These are phyloP conservation scores for Plagodis dolabraria DNA, from an alignment of 2,888 invertebrate genomes.

Conservation along the genomic window DNA sequence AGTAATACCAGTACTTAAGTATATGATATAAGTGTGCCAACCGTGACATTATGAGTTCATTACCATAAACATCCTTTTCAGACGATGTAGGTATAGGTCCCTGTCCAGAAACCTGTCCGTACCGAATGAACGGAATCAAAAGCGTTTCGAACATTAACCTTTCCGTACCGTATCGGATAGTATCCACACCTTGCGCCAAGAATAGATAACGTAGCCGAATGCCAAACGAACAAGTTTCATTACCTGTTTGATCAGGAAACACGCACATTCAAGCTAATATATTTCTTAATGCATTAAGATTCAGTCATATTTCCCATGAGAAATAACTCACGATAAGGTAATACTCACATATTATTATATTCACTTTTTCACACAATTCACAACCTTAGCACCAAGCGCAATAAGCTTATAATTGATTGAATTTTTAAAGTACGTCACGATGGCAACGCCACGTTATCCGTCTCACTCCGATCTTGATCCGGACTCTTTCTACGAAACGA, in stretches of 20 bases:
- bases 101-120: background rate
- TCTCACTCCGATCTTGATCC: slow-evolving; percentile 10
- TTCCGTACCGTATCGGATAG: background rate
- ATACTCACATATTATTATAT: no score
- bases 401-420: background rate
- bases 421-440: background rate
- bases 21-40: no score
- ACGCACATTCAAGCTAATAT: no score
- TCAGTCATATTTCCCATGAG: no score
- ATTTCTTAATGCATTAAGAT: no score
- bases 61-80: no score
- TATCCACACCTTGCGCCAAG: background rate
- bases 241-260: background rate
- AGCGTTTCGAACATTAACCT: background rate
- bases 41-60: no score
- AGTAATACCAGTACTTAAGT: no score
- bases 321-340: no score
- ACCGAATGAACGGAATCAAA: background rate
- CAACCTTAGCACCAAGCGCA: background rate
- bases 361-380: background rate
- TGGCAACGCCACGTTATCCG: background rate
- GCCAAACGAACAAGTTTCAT: background rate
- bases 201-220: background rate
- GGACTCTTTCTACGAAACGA: slow-evolving; percentile 1
- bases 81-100: no score